Evolutionary conservation across 2,888 invertebrate genomes (phyloP), one percentile per base, ranked within the genome.

Genomic region (Escarpia spicata): DNA sequence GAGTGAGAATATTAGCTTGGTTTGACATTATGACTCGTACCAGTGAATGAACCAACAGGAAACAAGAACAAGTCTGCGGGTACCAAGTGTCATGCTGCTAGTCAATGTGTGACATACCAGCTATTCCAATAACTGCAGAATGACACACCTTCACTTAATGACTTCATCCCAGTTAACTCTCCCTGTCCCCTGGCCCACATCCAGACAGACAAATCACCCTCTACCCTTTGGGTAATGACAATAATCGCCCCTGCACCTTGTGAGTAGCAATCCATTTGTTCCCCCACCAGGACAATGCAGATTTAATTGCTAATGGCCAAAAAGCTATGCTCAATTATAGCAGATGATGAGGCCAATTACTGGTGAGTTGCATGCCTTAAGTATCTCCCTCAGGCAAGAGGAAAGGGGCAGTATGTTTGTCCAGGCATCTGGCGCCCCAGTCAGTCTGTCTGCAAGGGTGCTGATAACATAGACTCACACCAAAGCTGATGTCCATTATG

Each of bases 131-230:
- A n/a, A 75, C 75, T 75, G 26, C 75, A 26, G 26, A 75, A n/a
- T 75, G 75, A 26, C 75, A 75, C 75, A 75, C 75, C 75, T 75
- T 26, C 75, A 75, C 75, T 75, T 75, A 75, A 26, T 75, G 75
- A 75, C 75, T 75, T 75, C 75, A 75, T 75, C 75, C 75, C n/a
- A 75, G 75, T 75, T 75, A 75, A 75, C 75, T 75, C 75, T 75
- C 52, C 52, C 52, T 52, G 52, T 52, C 52, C 75, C 75, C 75
- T 26, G 75, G n/a, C 3, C 75, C 75, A 26, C 75, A 15, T 26
- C n/a, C 75, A 75, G n/a, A 75, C 75, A 75, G 75, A 75, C 75
- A 75, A 75, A 75, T 75, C 26, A n/a, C 75, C 75, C 19, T 19
- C 75, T 75, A 26, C 75, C 75, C 75, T 75, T 26, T 6, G 19